A percentile compares a stretch with the other conserved stretches of the same genome.
phyloP scores from a whole-genome alignment of 2,888 invertebrate species.

The Calameuta filiformis region DNA sequence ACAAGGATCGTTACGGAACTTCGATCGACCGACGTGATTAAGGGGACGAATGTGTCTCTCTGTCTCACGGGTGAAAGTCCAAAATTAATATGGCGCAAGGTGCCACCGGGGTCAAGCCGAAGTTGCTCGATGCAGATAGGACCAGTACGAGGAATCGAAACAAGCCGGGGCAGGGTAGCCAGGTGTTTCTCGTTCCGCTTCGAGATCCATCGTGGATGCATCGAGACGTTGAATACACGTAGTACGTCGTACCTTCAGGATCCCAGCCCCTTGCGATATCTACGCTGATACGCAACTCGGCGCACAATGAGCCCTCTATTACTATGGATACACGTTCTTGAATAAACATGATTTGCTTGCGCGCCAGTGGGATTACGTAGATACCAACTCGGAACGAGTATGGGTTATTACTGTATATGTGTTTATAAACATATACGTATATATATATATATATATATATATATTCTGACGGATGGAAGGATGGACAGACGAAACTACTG shows the following conservation, averaged over 20 bases:
- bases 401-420: not conserved
- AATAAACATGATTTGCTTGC: slow-evolving; percentile 47
- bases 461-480: not conserved
- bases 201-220: not conserved
- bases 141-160: not conserved
- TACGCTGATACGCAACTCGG: slow-evolving; percentile 8
- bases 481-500: not conserved
- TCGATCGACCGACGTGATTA: not conserved
- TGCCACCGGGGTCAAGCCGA: not conserved
- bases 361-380: slow-evolving; percentile 37
- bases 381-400: not conserved
- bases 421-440: not conserved
- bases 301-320: slow-evolving; percentile 31
- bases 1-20: not conserved
- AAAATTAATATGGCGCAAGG: not conserved
- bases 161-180: not conserved
- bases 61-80: not conserved
- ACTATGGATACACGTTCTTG: slow-evolving; percentile 41
- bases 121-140: not conserved
- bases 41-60: not conserved
- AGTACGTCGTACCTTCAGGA: slow-evolving; percentile 20
- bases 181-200: slow-evolving; percentile 4
- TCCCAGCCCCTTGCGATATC: slow-evolving; percentile 25
- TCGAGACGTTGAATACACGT: slow-evolving; percentile 33
- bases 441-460: not conserved